Base-by-base conservation (phyloP, 2,888 invertebrate genomes). In the Limnephilus marmoratus region DNA sequence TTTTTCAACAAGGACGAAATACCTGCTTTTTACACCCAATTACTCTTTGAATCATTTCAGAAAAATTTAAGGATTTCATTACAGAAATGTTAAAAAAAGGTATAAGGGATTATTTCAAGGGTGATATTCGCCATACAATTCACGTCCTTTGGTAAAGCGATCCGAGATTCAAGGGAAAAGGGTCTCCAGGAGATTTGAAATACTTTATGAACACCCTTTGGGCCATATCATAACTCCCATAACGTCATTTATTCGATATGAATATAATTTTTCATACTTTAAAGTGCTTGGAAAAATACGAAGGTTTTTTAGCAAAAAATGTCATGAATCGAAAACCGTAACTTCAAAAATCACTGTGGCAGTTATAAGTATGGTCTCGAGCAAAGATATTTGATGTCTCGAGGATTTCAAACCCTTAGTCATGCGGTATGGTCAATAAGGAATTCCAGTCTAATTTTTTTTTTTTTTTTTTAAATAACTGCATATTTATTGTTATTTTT, bases 61-160 rank as follows among this genome's bases (percentile, higher is more conserved):
- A 68, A n/a, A 68, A 68, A 68, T 68, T 68, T 68, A 68, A 68
- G 68, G 68, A 68, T 24, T 68, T 68, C 68, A 68, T 68, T 68
- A 68, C 68, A 68, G 68, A 68, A 68, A 68, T 68, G 68, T 68
- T n/a, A 68, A 68, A 68, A 68, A 68, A 68, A 68, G 68, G 68
- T 68, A 68, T 68, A 68, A 68, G 68, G n/a, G 68, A 68, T 68
- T 68, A 68, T 68, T 68, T 68, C 68, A 68, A 68, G 68, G 68
- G 68, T 68, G 68, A 68, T 68, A 68, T 92, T 92, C 81, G 90
- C 91, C 91, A 92, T 83, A 92, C 90, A 92, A 92, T 92, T 90
- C 92, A 92, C 92, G 92, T 92, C 86, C 88, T 88, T 91, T 91
- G 88, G 88, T 86, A 83, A 87, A 82, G 37, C 81, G 90, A 90